Conservation (phyloP, 2,113 vertebrate species). For the Equus quagga region DNA sequence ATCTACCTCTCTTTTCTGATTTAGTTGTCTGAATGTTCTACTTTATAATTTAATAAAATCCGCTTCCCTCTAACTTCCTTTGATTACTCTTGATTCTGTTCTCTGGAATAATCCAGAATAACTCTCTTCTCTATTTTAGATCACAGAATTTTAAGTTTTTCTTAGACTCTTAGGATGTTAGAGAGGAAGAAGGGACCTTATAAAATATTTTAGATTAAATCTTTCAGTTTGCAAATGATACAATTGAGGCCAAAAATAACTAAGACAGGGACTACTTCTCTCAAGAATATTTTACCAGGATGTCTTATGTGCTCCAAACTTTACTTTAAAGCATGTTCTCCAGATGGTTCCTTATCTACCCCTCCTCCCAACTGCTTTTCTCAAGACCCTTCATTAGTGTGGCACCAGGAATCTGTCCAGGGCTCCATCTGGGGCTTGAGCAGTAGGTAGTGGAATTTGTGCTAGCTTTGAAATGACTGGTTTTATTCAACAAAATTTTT, state of each 20-base stretch:
- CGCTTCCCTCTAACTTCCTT: neutral
- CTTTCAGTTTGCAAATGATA: conserved; percentile 5
- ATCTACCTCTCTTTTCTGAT: neutral
- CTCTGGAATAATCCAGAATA: neutral
- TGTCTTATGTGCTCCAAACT: neutral
- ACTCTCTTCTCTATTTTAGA: neutral
- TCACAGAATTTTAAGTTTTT: neutral
- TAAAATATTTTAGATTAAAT: conserved; percentile 46
- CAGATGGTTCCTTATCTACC: neutral
- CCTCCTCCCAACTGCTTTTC: neutral
- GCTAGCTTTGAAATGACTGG: neutral
- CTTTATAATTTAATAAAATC: neutral
- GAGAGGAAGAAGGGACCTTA: neutral
- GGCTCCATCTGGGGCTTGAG: neutral
- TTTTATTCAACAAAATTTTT: neutral
- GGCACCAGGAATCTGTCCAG: neutral
- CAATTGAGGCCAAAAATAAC: neutral
- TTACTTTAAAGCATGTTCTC: neutral
- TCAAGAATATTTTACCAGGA: neutral
- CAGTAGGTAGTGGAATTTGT: neutral
- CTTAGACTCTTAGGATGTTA: neutral
- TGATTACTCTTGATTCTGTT: neutral
- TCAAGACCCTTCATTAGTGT: neutral
- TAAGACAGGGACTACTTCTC: neutral
- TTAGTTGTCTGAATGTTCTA: neutral